Percentiles rank a stretch among this genome's conserved stretches.
Evolutionary conservation across 1,140 invertebrate species (phyloP).

Genomic region (Melipona quadrifasciata): DNA sequence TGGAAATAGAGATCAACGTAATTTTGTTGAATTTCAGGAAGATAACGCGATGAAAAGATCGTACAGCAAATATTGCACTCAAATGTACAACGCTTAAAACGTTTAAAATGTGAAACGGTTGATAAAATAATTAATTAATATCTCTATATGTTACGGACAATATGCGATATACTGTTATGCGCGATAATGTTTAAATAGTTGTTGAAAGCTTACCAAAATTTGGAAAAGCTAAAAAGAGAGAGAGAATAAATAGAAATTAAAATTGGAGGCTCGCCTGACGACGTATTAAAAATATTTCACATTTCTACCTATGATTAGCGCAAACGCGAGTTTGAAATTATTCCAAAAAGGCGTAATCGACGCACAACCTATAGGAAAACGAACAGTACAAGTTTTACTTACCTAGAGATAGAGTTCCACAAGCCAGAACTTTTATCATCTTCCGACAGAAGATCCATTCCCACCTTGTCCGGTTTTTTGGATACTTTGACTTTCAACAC

Average conservation of each 20-base stretch:
- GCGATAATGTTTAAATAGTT: constrained; percentile 60
- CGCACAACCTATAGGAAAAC: not conserved
- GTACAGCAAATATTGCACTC: not conserved
- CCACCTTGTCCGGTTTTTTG: constrained; percentile 93
- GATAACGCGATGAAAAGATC: not conserved
- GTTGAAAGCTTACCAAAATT: constrained; percentile 78
- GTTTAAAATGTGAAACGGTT: not conserved
- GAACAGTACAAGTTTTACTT: constrained; percentile 25
- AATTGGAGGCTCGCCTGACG: constrained; percentile 52
- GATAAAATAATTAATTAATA: not conserved
- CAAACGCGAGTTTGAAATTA: constrained; percentile 16
- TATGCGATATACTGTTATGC: not conserved
- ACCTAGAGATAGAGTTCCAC: constrained; percentile 97
- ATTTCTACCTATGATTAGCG: not conserved
- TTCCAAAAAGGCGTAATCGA: not conserved
- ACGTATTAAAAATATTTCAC: constrained; percentile 35
- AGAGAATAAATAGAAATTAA: constrained; percentile 74
- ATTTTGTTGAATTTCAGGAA: not conserved
- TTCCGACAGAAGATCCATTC: constrained; percentile 92
- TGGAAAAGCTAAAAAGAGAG: constrained; percentile 78
- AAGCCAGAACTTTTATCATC: constrained; percentile 89
- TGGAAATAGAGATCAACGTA: not conserved
- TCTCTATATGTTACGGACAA: not conserved
- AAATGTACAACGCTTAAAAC: not conserved
- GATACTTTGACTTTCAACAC: constrained; percentile 95